Evolutionary conservation across 2,113 vertebrate genomes (phyloP), one percentile per base, ranked within the genome.

Genomic region (Pituophis catenifer): DNA sequence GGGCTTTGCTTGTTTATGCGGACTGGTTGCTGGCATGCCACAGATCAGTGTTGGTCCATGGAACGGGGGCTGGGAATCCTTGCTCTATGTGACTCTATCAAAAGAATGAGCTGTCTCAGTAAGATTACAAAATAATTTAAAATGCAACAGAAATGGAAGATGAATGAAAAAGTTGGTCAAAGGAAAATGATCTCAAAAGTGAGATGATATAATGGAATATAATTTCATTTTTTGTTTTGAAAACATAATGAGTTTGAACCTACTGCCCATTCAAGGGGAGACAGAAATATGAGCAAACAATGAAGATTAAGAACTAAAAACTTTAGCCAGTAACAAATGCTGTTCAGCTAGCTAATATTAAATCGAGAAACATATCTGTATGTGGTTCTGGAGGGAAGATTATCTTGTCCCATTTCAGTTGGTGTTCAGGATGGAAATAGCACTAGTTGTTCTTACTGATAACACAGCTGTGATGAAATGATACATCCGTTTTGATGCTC

Each of bases 41-140:
- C 3, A 3, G 58, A 59, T 8, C 8, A 23, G 3, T 10, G 59
- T 8, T 62, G 24, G 59, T 62, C 59, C 9, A 62, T 26, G 59
- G 24, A 62, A 1, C 3, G 0, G 59, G 23, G 9, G 29, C 29
- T 65, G 62, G 29, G 26, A 4, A 65, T 11, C 26, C 4, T 12
- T 65, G 11, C 9, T 62, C 9, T 62, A 26, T 62, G 59, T 62
- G 59, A 70, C 5, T 38, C 8, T 38, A 7, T 81, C 62, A 89
- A 81, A 92, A 92, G 44, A 29, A 15, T 29, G 21, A 89, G 13
- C 38, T 55, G 52, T n/a, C 55, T 94, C 86, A 90, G 29, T 86
- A 33, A 62, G 44, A 85, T 94, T 86, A 54, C n/a, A 54, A 33
- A 92, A 92, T 96, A 0, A 38, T 94, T 95, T 95, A 95, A 92